phyloP scores from a whole-genome alignment of 2,888 invertebrate species.

The Aleiodes alternator region DNA sequence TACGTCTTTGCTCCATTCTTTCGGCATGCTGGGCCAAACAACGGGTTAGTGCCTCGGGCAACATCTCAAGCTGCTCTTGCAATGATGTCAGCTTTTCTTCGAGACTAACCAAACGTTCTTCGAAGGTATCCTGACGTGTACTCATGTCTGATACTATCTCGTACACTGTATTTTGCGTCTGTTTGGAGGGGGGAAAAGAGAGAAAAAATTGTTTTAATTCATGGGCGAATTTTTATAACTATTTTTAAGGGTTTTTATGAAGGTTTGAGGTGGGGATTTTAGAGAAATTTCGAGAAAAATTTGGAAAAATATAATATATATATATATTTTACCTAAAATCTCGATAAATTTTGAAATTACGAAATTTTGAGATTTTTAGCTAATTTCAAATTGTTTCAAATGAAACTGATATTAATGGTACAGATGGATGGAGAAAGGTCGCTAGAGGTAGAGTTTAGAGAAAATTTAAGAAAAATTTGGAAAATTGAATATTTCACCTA shows the following conservation, averaged over 20 bases:
- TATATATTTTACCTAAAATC: too few relatives aligned
- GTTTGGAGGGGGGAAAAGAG: conserved; percentile 73
- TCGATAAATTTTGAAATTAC: too few relatives aligned
- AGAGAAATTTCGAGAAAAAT: too few relatives aligned
- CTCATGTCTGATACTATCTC: conserved; percentile 99
- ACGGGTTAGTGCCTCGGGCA: conserved; percentile 89
- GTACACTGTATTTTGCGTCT: conserved; percentile 99
- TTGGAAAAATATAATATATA: too few relatives aligned
- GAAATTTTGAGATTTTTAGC: too few relatives aligned
- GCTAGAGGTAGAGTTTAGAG: too few relatives aligned
- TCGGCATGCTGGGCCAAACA: conserved; percentile 86
- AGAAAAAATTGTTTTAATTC: neutral
- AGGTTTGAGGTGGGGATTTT: too few relatives aligned
- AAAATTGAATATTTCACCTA: too few relatives aligned
- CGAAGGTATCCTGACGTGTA: conserved; percentile 93
- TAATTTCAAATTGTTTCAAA: too few relatives aligned
- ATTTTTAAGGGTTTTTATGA: neutral
- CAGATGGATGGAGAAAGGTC: too few relatives aligned
- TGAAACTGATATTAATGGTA: too few relatives aligned
- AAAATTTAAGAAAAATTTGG: too few relatives aligned
- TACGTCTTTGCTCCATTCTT: conserved; percentile 87
- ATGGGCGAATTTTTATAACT: neutral
- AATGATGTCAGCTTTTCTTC: conserved; percentile 93
- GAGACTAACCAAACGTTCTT: conserved; percentile 93
- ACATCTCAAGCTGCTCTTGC: conserved; percentile 90